Evolutionary conservation across 2,113 vertebrate species (phyloP), one percentile per base, ranked within the genome.

Genomic region (Chaenocephalus aceratus): DNA sequence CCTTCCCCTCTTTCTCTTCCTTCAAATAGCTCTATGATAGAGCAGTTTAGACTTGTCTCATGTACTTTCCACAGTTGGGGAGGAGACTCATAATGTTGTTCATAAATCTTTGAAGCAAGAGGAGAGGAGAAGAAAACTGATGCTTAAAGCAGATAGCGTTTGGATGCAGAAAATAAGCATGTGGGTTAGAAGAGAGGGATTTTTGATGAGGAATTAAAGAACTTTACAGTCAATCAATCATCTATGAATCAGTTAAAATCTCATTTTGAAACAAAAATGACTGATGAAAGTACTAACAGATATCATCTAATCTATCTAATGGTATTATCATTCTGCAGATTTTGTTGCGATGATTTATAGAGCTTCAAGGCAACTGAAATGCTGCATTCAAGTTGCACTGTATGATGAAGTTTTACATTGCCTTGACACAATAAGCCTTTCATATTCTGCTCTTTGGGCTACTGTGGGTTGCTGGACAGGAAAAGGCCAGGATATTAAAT

Each of bases 401-500:
- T 46, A 61, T 0, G 23, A 36, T 64, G 57, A 41, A 59, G 16
- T 6, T 61, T 62, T 60, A 44, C 36, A 26, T 58, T 65, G 34
- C 54, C 18, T 26, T 80, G 53, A 52, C 12, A 75, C 53, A 77
- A 72, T 86, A 65, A 74, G 41, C 64, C 65, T 69, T 77, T 80
- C 65, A 78, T 75, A 72, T 75, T 71, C 52, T 81, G 10, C 44
- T 67, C 74, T 52, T 61, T 56, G 2, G 12, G 53, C 36, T 8
- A 53, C n/a, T 41, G 54, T 71, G 48, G 80, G 30, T 69, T 66
- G 72, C 63, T 64, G 57, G 13, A 65, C 15, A 54, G 54, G 61
- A 84, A 88, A 90, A 88, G 80, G 82, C 86, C 82, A 79, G 16
- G 45, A 72, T 69, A 79, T 70, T 80, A 77, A 78, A 79, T 74